Base-by-base conservation (phyloP, 2,797 vertebrate genomes). In the Clamator glandarius region DNA sequence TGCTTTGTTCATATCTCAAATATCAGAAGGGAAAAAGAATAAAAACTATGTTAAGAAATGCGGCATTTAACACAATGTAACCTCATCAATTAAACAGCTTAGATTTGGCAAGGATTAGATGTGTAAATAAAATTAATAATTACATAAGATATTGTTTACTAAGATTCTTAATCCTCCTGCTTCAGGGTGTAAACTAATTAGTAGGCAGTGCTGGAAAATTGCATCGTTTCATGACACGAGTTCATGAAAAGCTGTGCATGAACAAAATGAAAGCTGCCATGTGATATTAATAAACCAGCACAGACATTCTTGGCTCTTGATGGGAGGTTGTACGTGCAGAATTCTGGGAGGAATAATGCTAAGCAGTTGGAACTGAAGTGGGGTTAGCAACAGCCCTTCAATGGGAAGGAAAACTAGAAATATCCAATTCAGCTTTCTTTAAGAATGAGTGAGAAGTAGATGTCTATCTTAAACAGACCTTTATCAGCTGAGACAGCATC, bases 131-230 rank as follows among this genome's bases (percentile, higher is more conserved):
- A 91, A 78, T 89, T 83, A 84, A 61, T 91, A 87, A 75, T 62
- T 93, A 76, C 36, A 36, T 57, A 78, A 83, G 23, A 41, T 35
- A 81, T 36, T 69, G 62, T 93, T 94, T 91, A 55, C 78, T 61
- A 70, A 85, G 64, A 58, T 87, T 64, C 69, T 81, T 80, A 61
- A 64, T 91, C 55, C 67, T 88, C 5, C 21, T 54, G 51, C 63
- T 91, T 93, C 36, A n/a, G 79, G 84, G 73, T 75, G 41, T 84
- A 82, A 92, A 82, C 46, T 87, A 31, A 54, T 93, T 84, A 78
- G 44, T 50, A 92, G 58, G 41, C 62, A 94, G 36, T 52, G 48
- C 41, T 80, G 94, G 75, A 66, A 81, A 89, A 66, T 69, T 24
- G 23, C 42, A 85, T 91, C 35, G 33, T 67, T 83, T 83, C 35